Percentiles rank a stretch among this genome's conserved stretches.
Conservation (phyloP, 2,888 invertebrate species). For the Clanis bilineata region DNA sequence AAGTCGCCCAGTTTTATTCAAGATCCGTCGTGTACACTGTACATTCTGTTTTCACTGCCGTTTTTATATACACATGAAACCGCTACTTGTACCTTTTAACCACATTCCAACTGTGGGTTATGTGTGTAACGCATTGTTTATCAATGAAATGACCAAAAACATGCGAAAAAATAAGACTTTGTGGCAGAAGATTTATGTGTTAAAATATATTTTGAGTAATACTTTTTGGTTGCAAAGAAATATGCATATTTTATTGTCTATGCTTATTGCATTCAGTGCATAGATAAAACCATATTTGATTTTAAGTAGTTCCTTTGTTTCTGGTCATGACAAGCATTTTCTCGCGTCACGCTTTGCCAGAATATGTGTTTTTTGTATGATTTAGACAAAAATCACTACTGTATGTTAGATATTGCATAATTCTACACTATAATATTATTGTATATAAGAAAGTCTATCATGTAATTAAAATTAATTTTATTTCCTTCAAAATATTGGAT, state of each 20-base stretch:
- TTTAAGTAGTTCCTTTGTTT: not conserved
- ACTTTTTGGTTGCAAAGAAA: not conserved
- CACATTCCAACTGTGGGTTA: constrained; percentile 57
- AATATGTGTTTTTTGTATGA: not conserved
- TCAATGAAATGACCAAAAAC: constrained; percentile 12
- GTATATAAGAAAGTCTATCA: constrained; percentile 9
- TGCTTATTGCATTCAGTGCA: not conserved
- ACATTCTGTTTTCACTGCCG: constrained; percentile 3
- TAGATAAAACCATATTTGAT: not conserved
- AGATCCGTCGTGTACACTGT: not conserved
- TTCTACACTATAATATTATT: not conserved
- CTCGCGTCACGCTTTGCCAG: constrained; percentile 22
- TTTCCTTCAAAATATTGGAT: constrained; percentile 2
- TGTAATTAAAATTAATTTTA: constrained; percentile 4
- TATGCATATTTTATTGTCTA: not conserved
- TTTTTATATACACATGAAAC: constrained; percentile 8
- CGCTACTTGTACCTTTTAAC: constrained; percentile 52
- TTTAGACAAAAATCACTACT: not conserved
- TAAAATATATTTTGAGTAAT: not conserved
- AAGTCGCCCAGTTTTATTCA: too few relatives aligned
- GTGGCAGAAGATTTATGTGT: not conserved
- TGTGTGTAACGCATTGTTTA: constrained; percentile 13
- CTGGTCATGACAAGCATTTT: constrained; percentile 25
- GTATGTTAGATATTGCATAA: constrained; percentile 1
- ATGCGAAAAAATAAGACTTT: not conserved